A percentile compares a stretch with the other conserved stretches of the same genome.
Evolutionary conservation across 2,113 vertebrate species (phyloP).

Genomic region (Engystomops pustulosus): DNA sequence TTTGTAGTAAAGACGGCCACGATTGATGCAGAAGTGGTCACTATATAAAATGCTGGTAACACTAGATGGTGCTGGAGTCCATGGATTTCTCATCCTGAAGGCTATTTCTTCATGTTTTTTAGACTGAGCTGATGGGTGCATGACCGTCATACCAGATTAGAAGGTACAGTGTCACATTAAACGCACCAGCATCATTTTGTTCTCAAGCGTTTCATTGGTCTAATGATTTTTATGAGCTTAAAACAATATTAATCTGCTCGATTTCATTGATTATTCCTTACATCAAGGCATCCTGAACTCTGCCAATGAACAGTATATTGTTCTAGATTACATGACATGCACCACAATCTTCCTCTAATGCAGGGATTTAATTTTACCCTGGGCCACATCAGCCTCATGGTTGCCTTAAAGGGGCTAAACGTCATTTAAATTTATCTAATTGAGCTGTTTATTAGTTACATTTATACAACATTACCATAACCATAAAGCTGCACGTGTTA

Average conservation of each 20-base stretch:
- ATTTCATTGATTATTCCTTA: neutral
- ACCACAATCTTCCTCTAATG: neutral
- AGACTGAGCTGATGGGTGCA: neutral
- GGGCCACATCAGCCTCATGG: no score
- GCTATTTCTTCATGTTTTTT: neutral
- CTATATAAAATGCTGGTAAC: neutral
- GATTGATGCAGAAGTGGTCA: neutral
- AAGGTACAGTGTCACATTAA: neutral
- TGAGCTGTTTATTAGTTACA: no score
- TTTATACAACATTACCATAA: no score
- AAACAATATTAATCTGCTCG: neutral
- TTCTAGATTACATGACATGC: neutral
- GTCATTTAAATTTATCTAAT: no score
- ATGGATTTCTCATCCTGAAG: neutral
- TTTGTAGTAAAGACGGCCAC: neutral
- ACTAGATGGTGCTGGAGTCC: slow-evolving; percentile 2
- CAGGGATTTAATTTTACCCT: no score
- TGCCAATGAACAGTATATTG: neutral
- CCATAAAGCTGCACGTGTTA: no score
- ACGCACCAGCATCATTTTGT: neutral
- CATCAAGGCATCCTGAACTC: neutral
- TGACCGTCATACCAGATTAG: neutral
- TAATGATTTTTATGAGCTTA: neutral
- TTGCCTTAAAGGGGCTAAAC: no score
- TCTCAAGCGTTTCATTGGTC: neutral